Evolutionary conservation across 2,113 vertebrate genomes (phyloP), one percentile per base, ranked within the genome.

Genomic region (Crocuta crocuta): DNA sequence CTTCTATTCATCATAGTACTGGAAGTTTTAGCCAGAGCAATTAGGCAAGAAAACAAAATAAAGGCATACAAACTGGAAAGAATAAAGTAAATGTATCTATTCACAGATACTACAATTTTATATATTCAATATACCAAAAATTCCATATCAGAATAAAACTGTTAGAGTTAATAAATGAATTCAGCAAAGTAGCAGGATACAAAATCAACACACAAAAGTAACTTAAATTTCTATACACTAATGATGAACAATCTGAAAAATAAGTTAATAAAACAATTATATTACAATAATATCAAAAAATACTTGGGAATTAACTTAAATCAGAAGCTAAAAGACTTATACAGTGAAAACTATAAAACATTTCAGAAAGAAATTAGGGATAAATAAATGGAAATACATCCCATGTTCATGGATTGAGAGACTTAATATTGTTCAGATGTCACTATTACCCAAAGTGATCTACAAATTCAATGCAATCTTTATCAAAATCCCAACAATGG

Each of bases 281-380:
- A 66, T 88, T 88, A 88, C 13, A 82, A 84, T 78, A 79, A 3
- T 28, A 93, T 48, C 84, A 83, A 93, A 93, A 85, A 71, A 65
- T 53, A 50, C 35, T 79, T 89, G n/a, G 15, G 10, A 66, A 76
- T 83, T 70, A 66, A 23, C 24, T 73, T 66, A 89, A 88, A 45
- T 45, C 43, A 79, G 23, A 53, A 58, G 3, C 28, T 63, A 43
- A 78, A 65, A 83, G 45, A 66, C 33, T 70, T 58, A 53, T 16
- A 33, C 17, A 78, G 21, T 53, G 10, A 71, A 91, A 87, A n/a
- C 31, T 50, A 70, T 15, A 89, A 70, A 85, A 94, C 53, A 83
- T 1, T 73, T 6, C 11, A 43, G 63, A 89, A 50, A 79, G 15
- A 80, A 80, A 86, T 94, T 80, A 61, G 24, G 74, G 28, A 74